These are phyloP conservation scores for Eubasilissa splendida DNA, from an alignment of 2,888 invertebrate genomes.

Conservation along the genomic window DNA sequence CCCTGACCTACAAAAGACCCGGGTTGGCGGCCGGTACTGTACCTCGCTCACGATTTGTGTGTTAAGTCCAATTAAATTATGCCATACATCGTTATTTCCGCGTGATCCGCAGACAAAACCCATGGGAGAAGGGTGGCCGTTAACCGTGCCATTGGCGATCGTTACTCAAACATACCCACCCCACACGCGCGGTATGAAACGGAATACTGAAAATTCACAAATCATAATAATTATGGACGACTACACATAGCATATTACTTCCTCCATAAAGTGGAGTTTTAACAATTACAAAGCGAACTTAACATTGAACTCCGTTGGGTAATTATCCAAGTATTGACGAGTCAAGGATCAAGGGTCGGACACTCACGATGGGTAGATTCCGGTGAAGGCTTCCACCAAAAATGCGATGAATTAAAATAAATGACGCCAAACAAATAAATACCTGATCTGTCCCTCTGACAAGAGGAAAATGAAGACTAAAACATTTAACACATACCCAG, in stretches of 20 bases:
- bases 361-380: no score
- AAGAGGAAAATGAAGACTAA: no score
- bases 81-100: conserved; percentile 53
- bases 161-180: conserved; percentile 8
- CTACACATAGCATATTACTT: background rate
- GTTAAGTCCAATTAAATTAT: conserved; percentile 55
- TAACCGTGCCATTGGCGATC: background rate
- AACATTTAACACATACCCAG: no score
- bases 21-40: conserved; percentile 30
- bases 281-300: no score
- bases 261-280: background rate
- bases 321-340: no score
- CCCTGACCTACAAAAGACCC: conserved; percentile 30
- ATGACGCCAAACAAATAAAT: no score
- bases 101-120: conserved; percentile 42
- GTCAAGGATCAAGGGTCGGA: no score
- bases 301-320: no score
- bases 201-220: conserved; percentile 11
- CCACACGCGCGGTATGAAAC: background rate
- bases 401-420: no score
- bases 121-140: conserved; percentile 15
- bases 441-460: no score
- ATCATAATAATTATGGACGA: conserved; percentile 7
- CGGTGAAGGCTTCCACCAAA: no score
- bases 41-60: conserved; percentile 49